Evolutionary conservation across 2,888 invertebrate genomes (phyloP), one percentile per base, ranked within the genome.

Genomic region (Lampropteryx suffumata): DNA sequence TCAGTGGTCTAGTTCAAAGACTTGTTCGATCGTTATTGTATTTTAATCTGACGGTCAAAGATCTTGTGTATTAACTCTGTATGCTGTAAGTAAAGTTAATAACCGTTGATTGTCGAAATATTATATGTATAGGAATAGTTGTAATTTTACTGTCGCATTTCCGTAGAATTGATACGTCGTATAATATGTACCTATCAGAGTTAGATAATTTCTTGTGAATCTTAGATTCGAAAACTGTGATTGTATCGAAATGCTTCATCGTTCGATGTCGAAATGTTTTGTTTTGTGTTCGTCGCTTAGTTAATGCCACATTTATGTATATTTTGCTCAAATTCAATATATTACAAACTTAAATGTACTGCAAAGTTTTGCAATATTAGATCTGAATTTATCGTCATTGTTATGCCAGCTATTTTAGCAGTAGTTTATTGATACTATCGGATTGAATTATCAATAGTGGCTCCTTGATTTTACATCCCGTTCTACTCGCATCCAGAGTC

Each of bases 201-300:
- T 45, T 55, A 53, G 55, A 46, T 48, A 46, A 42, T 59, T 44
- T 52, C 34, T 56, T 44, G 43, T 50, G 62, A 62, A 62, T 59
- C 62, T 54, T 62, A 62, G 61, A 59, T 62, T 62, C 61, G 41
- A 30, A 42, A 40, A 56, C 59, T 62, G 62, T 62, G 62, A 62
- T 62, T 47, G 52, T 50, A 32, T n/a, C n/a, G n/a, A n/a, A n/a
- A n/a, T n/a, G n/a, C n/a, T n/a, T n/a, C n/a, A n/a, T n/a, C n/a
- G n/a, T n/a, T n/a, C n/a, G n/a, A n/a, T 49, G 53, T 35, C 46
- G 40, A 50, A 50, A 45, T 37, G 33, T 40, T 8, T 45, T 44
- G 21, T 28, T 34, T 50, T 44, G 34, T 34, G 26, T 36, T 33
- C 2, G 30, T 6, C 26, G 10, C 10, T 2, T 44, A 21, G 11